Evolutionary conservation across 2,797 vertebrate species (phyloP).

Genomic region (Sebastes cheni): DNA sequence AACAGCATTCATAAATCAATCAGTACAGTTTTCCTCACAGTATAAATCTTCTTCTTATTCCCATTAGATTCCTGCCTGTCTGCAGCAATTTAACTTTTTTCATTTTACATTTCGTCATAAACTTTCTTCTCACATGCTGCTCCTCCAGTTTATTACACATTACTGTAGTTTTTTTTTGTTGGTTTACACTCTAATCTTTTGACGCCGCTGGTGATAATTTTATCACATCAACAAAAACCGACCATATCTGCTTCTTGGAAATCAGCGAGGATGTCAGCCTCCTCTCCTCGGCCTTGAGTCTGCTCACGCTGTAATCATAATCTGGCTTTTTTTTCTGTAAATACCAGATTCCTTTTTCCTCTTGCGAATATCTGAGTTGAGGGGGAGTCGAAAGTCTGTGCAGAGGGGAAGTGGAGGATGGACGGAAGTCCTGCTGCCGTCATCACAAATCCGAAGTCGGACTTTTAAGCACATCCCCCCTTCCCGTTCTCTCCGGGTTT

Average conservation of each 20-base stretch:
- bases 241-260: constrained; percentile 18
- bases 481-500: constrained; percentile 40
- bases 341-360: constrained; percentile 60
- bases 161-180: background rate
- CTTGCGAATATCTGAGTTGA: constrained; percentile 36
- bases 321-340: constrained; percentile 45
- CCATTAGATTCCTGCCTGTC: background rate
- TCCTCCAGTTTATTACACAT: background rate
- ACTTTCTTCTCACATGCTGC: background rate
- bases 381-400: constrained; percentile 38
- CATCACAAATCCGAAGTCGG: constrained; percentile 47
- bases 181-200: constrained; percentile 21
- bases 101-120: background rate
- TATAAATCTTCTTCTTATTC: background rate
- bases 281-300: constrained; percentile 54
- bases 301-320: constrained; percentile 53
- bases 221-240: constrained; percentile 23
- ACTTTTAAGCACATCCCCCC: constrained; percentile 48
- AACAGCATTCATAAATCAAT: background rate
- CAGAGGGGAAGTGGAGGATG: constrained; percentile 28
- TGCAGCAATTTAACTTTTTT: background rate
- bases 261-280: constrained; percentile 32
- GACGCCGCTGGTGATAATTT: constrained; percentile 29
- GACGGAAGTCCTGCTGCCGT: constrained; percentile 59
- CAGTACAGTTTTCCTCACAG: background rate